Base-by-base conservation (phyloP, 2,797 vertebrate genomes). In the Coracias cyanogaster region DNA sequence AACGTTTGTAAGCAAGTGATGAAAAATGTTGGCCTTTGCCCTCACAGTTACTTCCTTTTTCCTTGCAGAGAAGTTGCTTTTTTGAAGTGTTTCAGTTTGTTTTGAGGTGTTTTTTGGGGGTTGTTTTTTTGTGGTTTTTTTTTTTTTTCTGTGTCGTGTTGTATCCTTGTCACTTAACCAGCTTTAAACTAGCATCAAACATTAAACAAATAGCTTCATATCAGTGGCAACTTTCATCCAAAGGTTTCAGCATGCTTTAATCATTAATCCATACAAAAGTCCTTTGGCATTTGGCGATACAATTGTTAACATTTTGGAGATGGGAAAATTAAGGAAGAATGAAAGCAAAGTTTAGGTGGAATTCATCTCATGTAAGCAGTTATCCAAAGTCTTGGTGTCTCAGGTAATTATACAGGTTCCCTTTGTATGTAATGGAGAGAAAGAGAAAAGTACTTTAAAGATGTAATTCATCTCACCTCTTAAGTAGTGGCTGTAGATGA, bases 11-110 rank as follows among this genome's bases (percentile, higher is more conserved):
- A 77, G 54, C 60, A 93, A 76, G 69, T 39, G 64, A 80, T 18
- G 82, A 71, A 89, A 93, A 93, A 71, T 48, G 28, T 39, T 87
- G 57, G 18, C 35, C 46, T 92, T 91, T 90, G 31, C 21, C 81
- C 41, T 93, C 15, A 4, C 5, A 12, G 35, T 81, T 88, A 15
- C 9, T 92, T 71, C 26, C 77, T 81, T 82, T 80, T 65, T 48
- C 7, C n/a, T 66, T 72, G 21, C 35, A 72, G 46, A 54, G n/a
- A 60, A 82, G 35, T 86, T 84, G 15, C 2, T 82, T 79, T 87
- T 62, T 55, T 48, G 7, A 81, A 45, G 22, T 39, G 10, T 43
- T 93, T 61, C 70, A 3, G 4, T 45, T 69, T 70, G 9, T 43
- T 93, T 61, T 69, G 3, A 3, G 29, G 13, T 28, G 8, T 15